phyloP scores from a whole-genome alignment of 2,797 vertebrate species.

The Muraenolepis orangiensis region DNA sequence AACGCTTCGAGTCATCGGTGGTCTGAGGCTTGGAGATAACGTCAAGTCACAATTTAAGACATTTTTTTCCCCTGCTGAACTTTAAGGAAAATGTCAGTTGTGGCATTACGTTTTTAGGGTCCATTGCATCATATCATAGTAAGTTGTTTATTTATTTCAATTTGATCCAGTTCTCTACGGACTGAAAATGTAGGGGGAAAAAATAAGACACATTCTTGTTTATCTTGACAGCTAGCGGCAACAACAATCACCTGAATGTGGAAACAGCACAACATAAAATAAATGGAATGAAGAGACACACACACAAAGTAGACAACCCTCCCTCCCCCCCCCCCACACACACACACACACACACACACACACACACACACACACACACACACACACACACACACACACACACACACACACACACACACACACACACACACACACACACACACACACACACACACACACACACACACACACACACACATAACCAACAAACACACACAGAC shows the following conservation, averaged over 20 bases:
- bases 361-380: constrained; percentile 9
- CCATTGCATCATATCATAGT: background rate
- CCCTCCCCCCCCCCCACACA: too few species aligned
- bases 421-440: background rate
- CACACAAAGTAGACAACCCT: background rate
- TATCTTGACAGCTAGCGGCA: constrained; percentile 41
- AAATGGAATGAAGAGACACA: background rate
- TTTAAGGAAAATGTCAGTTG: background rate
- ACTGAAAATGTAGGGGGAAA: constrained; percentile 6
- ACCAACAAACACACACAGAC: background rate
- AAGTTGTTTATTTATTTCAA: background rate
- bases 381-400: background rate
- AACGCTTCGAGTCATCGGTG: background rate
- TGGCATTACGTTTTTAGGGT: background rate
- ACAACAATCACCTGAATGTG: constrained; percentile 16
- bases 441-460: constrained; percentile 6
- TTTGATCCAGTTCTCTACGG: constrained; percentile 51
- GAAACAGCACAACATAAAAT: background rate
- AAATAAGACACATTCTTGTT: constrained; percentile 46
- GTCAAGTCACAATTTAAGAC: background rate
- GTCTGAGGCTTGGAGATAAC: background rate
- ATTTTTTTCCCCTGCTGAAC: background rate
- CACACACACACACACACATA: background rate
- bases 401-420: background rate
- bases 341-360: background rate